Conservation (phyloP, 2,888 invertebrate genomes). For the Amorpha juglandis region DNA sequence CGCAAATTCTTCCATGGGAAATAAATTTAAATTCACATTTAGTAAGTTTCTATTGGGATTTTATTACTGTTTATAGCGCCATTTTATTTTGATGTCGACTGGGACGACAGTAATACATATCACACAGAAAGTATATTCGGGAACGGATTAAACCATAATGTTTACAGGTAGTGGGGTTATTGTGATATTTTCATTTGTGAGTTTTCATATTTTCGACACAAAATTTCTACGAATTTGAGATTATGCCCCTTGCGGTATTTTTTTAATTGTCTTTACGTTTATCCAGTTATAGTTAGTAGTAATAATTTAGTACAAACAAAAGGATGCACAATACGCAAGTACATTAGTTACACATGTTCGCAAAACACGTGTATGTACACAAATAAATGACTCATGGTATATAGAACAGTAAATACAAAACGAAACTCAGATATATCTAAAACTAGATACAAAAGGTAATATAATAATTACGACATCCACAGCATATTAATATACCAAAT, state of each 20-base stretch:
- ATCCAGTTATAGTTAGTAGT: neutral
- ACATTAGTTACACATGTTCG: constrained; percentile 11
- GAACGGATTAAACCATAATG: neutral
- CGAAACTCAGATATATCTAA: neutral
- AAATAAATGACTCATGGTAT: constrained; percentile 31
- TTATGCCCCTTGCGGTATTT: too few relatives aligned
- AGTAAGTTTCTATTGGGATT: neutral
- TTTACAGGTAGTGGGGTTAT: neutral
- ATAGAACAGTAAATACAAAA: constrained; percentile 20
- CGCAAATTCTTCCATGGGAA: neutral
- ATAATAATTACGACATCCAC: neutral
- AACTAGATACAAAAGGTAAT: neutral
- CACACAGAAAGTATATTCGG: neutral
- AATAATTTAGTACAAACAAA: neutral
- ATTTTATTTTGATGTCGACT: neutral
- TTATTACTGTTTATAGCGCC: constrained; percentile 6
- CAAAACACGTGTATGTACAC: constrained; percentile 26
- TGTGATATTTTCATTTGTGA: neutral
- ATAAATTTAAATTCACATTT: neutral
- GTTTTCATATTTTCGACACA: neutral
- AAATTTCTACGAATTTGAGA: too few relatives aligned
- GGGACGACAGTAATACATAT: neutral
- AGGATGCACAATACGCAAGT: neutral
- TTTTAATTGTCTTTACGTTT: neutral
- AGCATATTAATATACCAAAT: neutral